These are phyloP conservation scores for Graphium colonna DNA, from an alignment of 2,888 invertebrate species.

Conservation along the genomic window DNA sequence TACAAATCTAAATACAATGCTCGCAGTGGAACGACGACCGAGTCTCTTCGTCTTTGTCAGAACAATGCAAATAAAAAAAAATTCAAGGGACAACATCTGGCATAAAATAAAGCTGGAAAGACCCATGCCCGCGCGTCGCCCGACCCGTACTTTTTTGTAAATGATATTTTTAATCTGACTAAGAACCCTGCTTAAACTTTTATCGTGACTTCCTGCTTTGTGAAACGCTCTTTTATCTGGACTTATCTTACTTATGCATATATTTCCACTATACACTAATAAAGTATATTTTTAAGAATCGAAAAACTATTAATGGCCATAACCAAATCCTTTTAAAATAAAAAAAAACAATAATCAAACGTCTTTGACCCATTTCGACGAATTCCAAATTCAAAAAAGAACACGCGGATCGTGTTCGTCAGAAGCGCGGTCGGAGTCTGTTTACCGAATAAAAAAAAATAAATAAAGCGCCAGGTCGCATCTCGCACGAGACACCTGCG, in stretches of 20 bases:
- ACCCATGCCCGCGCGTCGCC: conserved; percentile 14
- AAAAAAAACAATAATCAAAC: too few species aligned
- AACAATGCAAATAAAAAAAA: conserved; percentile 23
- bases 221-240: conserved; percentile 7
- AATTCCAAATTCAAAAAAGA: conserved; percentile 41
- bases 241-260: not conserved
- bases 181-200: conserved; percentile 14
- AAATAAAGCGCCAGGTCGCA: conserved; percentile 45
- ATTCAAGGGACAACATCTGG: conserved; percentile 24
- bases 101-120: conserved; percentile 21
- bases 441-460: conserved; percentile 55
- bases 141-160: conserved; percentile 21
- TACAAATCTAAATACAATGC: conserved; percentile 21
- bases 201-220: conserved; percentile 3
- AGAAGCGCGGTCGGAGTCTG: conserved; percentile 47
- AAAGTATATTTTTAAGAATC: too few species aligned
- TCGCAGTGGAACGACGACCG: conserved; percentile 14
- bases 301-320: too few species aligned
- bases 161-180: conserved; percentile 20
- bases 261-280: too few species aligned
- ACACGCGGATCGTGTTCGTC: conserved; percentile 54
- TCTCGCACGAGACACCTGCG: conserved; percentile 60
- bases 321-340: too few species aligned
- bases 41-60: conserved; percentile 17
- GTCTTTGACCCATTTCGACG: conserved; percentile 7